Conservation (phyloP, 2,888 invertebrate species). For the Polymixis flavicincta region DNA sequence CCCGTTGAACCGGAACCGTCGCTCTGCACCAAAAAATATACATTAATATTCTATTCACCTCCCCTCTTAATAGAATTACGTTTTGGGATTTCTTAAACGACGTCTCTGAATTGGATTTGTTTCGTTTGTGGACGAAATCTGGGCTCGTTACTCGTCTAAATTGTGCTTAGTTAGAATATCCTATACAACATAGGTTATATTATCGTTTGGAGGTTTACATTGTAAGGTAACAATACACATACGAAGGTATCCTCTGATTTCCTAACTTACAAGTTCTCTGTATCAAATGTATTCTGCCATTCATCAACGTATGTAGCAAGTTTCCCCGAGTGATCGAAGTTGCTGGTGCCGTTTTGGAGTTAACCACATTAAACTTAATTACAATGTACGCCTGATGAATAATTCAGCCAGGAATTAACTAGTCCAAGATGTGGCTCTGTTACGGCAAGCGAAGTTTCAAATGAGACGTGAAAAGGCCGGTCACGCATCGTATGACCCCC, state of each 20-base stretch:
- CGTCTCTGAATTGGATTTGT: constrained; percentile 57
- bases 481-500: constrained; percentile 63
- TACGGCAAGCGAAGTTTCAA: constrained; percentile 67
- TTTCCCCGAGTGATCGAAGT: constrained; percentile 69
- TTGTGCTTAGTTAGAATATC: constrained; percentile 33
- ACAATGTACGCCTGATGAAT: constrained; percentile 71
- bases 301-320: constrained; percentile 65
- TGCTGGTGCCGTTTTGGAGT: constrained; percentile 66
- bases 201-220: constrained; percentile 5
- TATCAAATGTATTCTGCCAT: constrained; percentile 62
- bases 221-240: constrained; percentile 24
- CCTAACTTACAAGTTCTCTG: constrained; percentile 42
- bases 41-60: constrained; percentile 62
- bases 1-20: constrained; percentile 81
- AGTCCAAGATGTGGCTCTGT: constrained; percentile 68
- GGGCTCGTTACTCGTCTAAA: constrained; percentile 39
- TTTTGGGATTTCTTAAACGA: constrained; percentile 63
- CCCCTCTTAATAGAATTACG: constrained; percentile 62
- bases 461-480: constrained; percentile 68
- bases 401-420: constrained; percentile 72
- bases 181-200: constrained; percentile 1
- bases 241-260: constrained; percentile 35
- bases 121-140: constrained; percentile 46
- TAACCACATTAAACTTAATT: constrained; percentile 71
- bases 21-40: constrained; percentile 75